Percentiles rank a stretch among this genome's conserved stretches.
These are phyloP conservation scores for Pseudolycoriella hygida DNA, from an alignment of 2,888 invertebrate species.

Conservation along the genomic window DNA sequence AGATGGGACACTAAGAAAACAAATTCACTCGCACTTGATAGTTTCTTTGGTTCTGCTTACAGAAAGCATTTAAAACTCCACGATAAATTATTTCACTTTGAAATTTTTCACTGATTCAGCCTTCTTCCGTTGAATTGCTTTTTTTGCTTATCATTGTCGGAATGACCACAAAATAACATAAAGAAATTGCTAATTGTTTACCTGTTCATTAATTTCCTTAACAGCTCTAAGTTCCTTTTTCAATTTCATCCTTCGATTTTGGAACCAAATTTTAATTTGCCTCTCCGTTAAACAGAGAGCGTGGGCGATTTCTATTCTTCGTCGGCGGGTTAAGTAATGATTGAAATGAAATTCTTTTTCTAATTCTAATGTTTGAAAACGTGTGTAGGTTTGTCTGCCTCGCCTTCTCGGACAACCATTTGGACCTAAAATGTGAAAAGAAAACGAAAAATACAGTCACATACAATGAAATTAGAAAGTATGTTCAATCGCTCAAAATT, in stretches of 20 bases:
- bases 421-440: conserved; percentile 55
- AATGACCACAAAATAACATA: no score
- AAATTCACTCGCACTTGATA: no score
- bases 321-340: conserved; percentile 87
- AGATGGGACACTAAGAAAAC: no score
- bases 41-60: no score
- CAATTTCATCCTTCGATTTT: conserved; percentile 91
- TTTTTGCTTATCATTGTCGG: no score
- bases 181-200: no score
- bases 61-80: no score
- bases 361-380: conserved; percentile 93
- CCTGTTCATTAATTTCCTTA: conserved; percentile 86
- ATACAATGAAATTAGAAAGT: no score
- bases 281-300: conserved; percentile 89
- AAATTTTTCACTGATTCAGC: no score
- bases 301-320: conserved; percentile 94
- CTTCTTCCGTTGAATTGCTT: no score
- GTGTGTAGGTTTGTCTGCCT: conserved; percentile 93
- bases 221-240: conserved; percentile 90
- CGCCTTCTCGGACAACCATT: conserved; percentile 88
- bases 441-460: conserved; percentile 10
- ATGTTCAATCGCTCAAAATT: no score
- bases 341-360: conserved; percentile 99
- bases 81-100: no score
- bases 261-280: conserved; percentile 96